phyloP scores from a whole-genome alignment of 2,113 vertebrate genomes.

The Diphyllodes magnificus region DNA sequence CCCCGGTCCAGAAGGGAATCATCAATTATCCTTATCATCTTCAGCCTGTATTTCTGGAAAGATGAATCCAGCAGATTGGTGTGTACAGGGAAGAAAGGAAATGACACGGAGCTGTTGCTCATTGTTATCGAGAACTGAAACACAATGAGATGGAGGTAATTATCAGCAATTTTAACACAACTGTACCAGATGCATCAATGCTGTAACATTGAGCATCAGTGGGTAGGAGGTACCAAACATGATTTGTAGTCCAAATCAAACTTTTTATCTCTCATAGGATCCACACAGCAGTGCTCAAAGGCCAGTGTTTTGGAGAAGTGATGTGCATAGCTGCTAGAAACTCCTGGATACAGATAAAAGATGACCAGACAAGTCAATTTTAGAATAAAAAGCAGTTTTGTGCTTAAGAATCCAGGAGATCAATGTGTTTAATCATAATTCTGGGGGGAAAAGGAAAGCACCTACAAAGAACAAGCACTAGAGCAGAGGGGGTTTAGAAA shows the following conservation, averaged over 20 bases:
- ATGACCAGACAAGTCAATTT: no score
- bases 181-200: neutral
- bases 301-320: neutral
- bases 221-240: neutral
- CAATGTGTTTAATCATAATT: neutral
- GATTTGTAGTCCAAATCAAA: neutral
- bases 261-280: neutral
- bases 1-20: neutral
- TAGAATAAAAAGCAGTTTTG: neutral
- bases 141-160: neutral
- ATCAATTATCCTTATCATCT: constrained; percentile 18
- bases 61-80: neutral
- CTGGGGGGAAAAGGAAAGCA: neutral
- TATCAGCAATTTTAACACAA: neutral
- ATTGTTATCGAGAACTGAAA: neutral
- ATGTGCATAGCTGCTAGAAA: neutral
- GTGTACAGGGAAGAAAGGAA: neutral
- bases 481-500: neutral
- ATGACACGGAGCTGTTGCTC: neutral
- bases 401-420: neutral
- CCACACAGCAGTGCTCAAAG: neutral
- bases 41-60: neutral
- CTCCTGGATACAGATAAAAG: neutral
- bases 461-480: neutral
- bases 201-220: neutral